Base-by-base conservation (phyloP, 2,113 vertebrate species). In the Strix aluco region DNA sequence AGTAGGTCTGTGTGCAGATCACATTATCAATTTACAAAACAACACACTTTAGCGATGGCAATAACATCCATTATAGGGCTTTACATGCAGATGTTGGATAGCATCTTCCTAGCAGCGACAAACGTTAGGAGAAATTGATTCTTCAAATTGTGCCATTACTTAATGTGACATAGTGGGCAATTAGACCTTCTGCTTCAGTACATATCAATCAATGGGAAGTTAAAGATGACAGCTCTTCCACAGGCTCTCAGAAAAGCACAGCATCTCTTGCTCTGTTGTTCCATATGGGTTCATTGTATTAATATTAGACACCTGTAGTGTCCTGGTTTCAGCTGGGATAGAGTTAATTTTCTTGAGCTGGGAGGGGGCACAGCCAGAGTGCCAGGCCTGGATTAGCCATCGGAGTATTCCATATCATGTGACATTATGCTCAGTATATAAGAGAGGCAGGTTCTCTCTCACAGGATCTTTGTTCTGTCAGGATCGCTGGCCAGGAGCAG, bases 161-260 rank as follows among this genome's bases (percentile, higher is more conserved):
- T 67, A 70, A 54, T 0, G 5, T n/a, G 57, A 73, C 22, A 66
- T 2, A 57, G 54, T 3, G 12, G 27, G 38, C 52, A 83, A 71
- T 63, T 14, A 74, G 17, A 78, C 27, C 20, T 80, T 52, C 44
- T 84, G 51, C 36, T 81, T 72, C 51, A 59, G 42, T 17, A 57
- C 6, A 30, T 11, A 54, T 72, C 86, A 44, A 10, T 15, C 52
- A 40, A 49, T 0, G 0, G 16, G 79, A 90, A 74, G 47, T 5
- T 3, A 61, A 92, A 71, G 46, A 38, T 40, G 40, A 40, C 34
- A 74, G 57, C 29, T 86, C 40, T 75, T 67, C 38, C 36, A 49
- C 15, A 54, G 0, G 0, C 16, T 72, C 27, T 34, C 29, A 30
- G 29, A 72, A 27, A 51, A 52, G 46, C 22, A 46, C 0, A 2